Base-by-base conservation (phyloP, 2,113 vertebrate species). In the human region DNA sequence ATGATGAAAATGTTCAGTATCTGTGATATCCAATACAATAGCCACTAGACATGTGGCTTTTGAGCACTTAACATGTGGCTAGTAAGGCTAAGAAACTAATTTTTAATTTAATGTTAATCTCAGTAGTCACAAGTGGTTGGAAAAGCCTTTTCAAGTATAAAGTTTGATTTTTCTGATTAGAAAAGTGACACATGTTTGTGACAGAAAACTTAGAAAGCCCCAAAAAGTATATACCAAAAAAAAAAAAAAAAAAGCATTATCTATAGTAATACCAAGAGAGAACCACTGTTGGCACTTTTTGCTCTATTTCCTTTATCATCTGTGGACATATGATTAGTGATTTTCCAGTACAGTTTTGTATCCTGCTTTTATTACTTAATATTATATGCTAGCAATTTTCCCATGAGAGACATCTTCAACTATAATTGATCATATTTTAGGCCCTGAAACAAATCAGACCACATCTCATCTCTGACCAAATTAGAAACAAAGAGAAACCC, bases 131-230 rank as follows among this genome's bases (percentile, higher is more conserved):
- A 43, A 73, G 18, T 45, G 35, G n/a, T 61, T 61, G 73, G 68
- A 64, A 64, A 64, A 64, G 61, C 23, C 59, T 81, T 94, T 91
- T 11, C 76, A 76, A 90, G 23, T 11, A 22, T 43, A 45, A n/a
- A 8, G 20, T 79, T 35, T 88, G 48, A 57, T 66, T 91, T 48
- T 93, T 84, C 72, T 83, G 38, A 59, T 79, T 79, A 40, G 17
- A 73, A 59, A 97, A 95, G 70, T 94, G 48, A 76, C 38, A 35
- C 48, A 64, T 35, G 20, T 78, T 52, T 95, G 32, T 88, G 35
- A 90, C 1, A 83, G 72, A 96, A 96, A 90, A 89, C 5, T n/a
- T 88, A 32, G 45, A 93, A 92, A 89, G n/a, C 22, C 50, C 18
- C 25, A 80, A n/a, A 11, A n/a, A 32, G 25, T 45, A 55, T 40